phyloP scores from a whole-genome alignment of 2,888 invertebrate species.

The Tricholauxania praeusta region DNA sequence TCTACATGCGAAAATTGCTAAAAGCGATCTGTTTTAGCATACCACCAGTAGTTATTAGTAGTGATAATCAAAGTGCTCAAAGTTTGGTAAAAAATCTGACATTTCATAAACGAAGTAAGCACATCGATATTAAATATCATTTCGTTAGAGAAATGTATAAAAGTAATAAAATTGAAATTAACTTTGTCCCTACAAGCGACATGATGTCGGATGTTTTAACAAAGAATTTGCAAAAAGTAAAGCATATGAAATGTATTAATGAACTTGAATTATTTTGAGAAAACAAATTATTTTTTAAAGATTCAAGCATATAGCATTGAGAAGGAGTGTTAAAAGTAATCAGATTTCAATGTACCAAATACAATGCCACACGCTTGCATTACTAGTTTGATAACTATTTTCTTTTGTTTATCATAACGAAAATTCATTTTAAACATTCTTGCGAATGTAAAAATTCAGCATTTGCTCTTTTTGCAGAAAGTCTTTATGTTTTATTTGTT shows the following conservation, averaged over 20 bases:
- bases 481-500: too few relatives aligned
- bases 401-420: too few relatives aligned
- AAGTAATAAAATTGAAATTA: constrained; percentile 17
- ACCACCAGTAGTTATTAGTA: constrained; percentile 9
- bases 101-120: constrained; percentile 36
- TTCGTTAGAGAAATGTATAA: constrained; percentile 31
- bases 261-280: constrained; percentile 1
- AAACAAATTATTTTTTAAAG: neutral
- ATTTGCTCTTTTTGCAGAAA: too few relatives aligned
- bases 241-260: too few relatives aligned
- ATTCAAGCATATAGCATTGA: neutral
- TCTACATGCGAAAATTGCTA: constrained; percentile 34
- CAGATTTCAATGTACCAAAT: too few relatives aligned
- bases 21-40: constrained; percentile 24
- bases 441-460: too few relatives aligned
- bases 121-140: constrained; percentile 38
- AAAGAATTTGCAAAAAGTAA: too few relatives aligned
- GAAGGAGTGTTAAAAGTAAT: constrained; percentile 9
- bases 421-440: too few relatives aligned
- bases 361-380: too few relatives aligned
- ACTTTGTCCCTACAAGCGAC: too few relatives aligned
- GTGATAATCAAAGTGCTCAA: constrained; percentile 35
- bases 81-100: constrained; percentile 26
- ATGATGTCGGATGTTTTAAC: too few relatives aligned
- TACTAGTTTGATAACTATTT: too few relatives aligned